These are phyloP conservation scores for Neomorphus geoffroyi DNA, from an alignment of 2,797 vertebrate species.

Conservation along the genomic window DNA sequence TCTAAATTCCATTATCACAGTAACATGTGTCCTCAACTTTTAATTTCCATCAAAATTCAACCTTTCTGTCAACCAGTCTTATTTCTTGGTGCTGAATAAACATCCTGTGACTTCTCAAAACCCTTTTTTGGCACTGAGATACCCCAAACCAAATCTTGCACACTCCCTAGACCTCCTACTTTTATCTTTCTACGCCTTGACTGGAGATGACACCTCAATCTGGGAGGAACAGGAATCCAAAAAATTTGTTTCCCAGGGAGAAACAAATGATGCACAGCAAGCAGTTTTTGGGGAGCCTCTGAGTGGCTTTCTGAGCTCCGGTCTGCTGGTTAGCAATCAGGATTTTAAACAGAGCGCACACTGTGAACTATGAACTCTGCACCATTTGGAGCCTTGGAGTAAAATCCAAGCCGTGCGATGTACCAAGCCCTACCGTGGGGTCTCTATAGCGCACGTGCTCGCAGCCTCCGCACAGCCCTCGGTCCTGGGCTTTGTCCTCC, in stretches of 20 bases:
- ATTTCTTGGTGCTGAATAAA: neutral
- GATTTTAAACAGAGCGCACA: neutral
- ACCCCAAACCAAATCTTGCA: neutral
- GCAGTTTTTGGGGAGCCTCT: neutral
- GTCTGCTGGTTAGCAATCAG: neutral
- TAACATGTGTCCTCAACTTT: fast-evolving
- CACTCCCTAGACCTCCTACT: neutral
- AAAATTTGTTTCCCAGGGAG: neutral
- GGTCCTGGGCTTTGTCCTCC: neutral
- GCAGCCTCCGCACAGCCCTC: neutral
- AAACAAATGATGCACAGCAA: neutral
- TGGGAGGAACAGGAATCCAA: neutral
- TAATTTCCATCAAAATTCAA: neutral
- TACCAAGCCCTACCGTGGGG: fast-evolving
- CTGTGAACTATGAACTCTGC: neutral
- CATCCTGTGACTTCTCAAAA: neutral
- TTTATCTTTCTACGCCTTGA: neutral
- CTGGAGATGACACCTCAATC: fast-evolving
- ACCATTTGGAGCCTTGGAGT: neutral
- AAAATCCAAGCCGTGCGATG: neutral
- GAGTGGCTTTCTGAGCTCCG: neutral
- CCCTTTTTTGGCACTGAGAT: neutral
- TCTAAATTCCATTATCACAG: neutral
- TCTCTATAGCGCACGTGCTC: fast-evolving
- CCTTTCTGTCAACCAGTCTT: fast-evolving